Evolutionary conservation across 2,888 invertebrate genomes (phyloP).

Genomic region (Agrotis exclamationis): DNA sequence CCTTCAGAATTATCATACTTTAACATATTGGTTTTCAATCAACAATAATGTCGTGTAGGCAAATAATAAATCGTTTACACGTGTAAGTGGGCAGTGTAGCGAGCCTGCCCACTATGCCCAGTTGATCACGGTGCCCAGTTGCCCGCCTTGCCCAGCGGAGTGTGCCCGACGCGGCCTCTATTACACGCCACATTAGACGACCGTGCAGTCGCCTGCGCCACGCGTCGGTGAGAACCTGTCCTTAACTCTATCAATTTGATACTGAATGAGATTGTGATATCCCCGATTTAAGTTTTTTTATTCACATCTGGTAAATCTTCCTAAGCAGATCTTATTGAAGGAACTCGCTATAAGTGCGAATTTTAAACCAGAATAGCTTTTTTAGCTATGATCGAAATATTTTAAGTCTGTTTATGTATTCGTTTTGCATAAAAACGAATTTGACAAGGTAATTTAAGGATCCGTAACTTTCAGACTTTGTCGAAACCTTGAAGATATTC

Average conservation of each 20-base stretch:
- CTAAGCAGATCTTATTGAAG: too few relatives aligned
- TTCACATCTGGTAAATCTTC: neutral
- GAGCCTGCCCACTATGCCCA: conserved; percentile 1
- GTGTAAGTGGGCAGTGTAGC: conserved; percentile 5
- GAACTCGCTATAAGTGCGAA: too few relatives aligned
- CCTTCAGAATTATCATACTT: too few relatives aligned
- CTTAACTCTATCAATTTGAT: neutral
- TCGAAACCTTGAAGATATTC: conserved; percentile 2
- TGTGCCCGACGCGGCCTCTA: conserved; percentile 49
- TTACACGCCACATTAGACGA: conserved; percentile 63
- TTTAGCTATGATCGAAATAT: too few relatives aligned
- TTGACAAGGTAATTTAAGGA: neutral
- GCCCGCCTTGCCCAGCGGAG: conserved; percentile 42
- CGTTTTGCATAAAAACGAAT: too few relatives aligned
- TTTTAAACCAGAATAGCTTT: too few relatives aligned
- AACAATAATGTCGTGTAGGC: neutral
- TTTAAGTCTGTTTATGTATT: too few relatives aligned
- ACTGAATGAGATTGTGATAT: neutral
- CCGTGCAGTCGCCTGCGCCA: conserved; percentile 1
- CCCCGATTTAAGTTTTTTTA: neutral
- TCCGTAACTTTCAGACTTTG: neutral
- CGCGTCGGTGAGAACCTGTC: neutral
- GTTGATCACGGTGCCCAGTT: conserved; percentile 15
- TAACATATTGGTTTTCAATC: neutral
- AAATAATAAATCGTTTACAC: neutral